phyloP scores from a whole-genome alignment of 2,113 vertebrate genomes.

The Carassius carassius region DNA sequence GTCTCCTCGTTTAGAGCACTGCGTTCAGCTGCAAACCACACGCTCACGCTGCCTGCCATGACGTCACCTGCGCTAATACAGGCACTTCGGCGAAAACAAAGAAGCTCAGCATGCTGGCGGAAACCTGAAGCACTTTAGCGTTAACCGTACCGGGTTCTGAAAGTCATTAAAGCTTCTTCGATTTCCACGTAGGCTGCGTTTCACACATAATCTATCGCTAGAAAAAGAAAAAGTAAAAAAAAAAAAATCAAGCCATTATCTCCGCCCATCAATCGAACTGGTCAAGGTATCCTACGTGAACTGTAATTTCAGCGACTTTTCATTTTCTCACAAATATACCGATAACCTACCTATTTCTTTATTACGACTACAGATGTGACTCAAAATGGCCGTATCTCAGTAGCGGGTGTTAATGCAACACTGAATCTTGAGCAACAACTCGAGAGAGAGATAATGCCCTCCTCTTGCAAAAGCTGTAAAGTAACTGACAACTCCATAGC shows the following conservation, averaged over 20 bases:
- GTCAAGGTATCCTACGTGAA: not conserved
- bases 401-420: not conserved
- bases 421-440: not conserved
- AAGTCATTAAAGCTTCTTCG: not conserved
- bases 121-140: slow-evolving; percentile 6
- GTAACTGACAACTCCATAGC: not conserved
- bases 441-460: not conserved
- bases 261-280: not conserved
- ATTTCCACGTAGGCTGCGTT: not conserved
- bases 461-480: not conserved
- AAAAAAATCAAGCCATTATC: not conserved
- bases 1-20: not conserved
- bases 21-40: slow-evolving; percentile 17
- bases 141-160: not conserved
- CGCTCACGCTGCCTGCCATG: slow-evolving; percentile 1
- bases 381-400: slow-evolving; percentile 15
- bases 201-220: not conserved
- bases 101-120: slow-evolving; percentile 9
- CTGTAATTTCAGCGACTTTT: too few species aligned
- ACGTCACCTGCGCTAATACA: slow-evolving; percentile 37
- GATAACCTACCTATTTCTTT: not conserved
- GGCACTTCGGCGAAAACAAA: slow-evolving; percentile 39
- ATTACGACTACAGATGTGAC: slow-evolving; percentile 6
- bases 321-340: not conserved
- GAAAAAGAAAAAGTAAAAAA: too few species aligned